Percentiles rank a stretch among this genome's conserved stretches.
These are phyloP conservation scores for Nomada flava DNA, from an alignment of 2,888 invertebrate species.

Conservation along the genomic window DNA sequence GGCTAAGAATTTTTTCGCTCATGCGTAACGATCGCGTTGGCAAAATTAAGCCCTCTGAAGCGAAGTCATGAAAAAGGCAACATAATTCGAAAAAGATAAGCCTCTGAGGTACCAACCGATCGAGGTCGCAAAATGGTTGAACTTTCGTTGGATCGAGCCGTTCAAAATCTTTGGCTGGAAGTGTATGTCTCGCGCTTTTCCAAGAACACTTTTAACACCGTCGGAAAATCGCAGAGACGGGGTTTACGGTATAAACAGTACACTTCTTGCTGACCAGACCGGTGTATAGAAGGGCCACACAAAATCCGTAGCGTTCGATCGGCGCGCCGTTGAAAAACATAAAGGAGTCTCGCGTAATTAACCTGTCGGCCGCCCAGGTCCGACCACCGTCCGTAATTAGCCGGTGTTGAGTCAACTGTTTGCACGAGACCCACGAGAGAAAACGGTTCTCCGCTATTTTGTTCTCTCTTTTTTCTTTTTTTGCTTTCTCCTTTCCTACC, in stretches of 20 bases:
- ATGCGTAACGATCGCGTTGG: too few relatives aligned
- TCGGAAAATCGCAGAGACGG: constrained; percentile 1
- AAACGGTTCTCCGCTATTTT: constrained; percentile 4
- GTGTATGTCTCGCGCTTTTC: background rate
- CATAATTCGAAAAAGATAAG: too few relatives aligned
- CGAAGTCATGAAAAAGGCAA: too few relatives aligned
- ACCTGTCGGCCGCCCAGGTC: constrained; percentile 41
- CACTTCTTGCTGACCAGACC: background rate
- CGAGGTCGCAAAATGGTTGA: background rate
- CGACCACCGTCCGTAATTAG: constrained; percentile 57
- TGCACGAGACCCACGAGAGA: constrained; percentile 39
- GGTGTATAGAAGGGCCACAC: constrained; percentile 12
- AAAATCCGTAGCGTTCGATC: constrained; percentile 50
- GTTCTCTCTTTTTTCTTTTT: background rate
- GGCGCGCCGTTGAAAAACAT: constrained; percentile 30
- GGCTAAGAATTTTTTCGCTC: too few relatives aligned
- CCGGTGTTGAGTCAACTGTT: constrained; percentile 57
- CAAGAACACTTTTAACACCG: background rate
- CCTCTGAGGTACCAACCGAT: background rate
- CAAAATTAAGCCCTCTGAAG: too few relatives aligned
- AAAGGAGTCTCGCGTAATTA: constrained; percentile 63
- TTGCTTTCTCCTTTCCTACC: background rate
- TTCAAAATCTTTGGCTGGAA: background rate
- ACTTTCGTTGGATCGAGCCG: background rate
- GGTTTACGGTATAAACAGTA: background rate